Conservation (phyloP, 2,113 vertebrate species). For the Excalfactoria chinensis region DNA sequence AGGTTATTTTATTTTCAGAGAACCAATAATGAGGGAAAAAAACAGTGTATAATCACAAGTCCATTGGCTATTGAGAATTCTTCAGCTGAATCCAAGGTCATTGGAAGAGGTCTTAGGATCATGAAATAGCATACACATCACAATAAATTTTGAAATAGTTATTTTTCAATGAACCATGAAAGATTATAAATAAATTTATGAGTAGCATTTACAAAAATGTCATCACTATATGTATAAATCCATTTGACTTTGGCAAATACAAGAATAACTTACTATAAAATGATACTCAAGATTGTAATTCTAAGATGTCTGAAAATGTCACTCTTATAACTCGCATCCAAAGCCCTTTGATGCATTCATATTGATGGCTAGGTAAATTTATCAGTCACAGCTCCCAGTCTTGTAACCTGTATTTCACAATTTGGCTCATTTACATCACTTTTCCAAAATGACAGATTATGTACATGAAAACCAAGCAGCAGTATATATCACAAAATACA, state of each 20-base stretch:
- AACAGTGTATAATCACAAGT: neutral
- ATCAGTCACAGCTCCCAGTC: neutral
- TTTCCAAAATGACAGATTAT: slow-evolving; percentile 5
- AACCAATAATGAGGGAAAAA: neutral
- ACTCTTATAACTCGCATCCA: neutral
- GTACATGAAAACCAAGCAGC: neutral
- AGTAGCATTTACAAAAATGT: neutral
- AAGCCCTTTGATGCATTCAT: neutral
- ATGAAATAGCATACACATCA: neutral
- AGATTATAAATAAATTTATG: accelerated
- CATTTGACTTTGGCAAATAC: neutral
- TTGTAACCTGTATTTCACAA: neutral
- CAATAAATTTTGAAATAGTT: neutral
- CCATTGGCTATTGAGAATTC: neutral
- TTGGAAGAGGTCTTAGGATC: neutral
- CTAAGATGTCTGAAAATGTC: neutral
- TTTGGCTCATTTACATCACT: neutral
- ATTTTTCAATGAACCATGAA: neutral
- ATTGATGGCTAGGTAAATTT: neutral
- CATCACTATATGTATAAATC: neutral
- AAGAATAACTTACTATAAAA: neutral
- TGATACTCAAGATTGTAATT: neutral
- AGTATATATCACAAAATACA: neutral
- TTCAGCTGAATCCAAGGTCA: neutral
- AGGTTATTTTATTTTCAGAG: neutral